A percentile compares a stretch with the other conserved stretches of the same genome.
Conservation (phyloP, 2,797 vertebrate genomes). For the Oceanodroma leucorhoa region DNA sequence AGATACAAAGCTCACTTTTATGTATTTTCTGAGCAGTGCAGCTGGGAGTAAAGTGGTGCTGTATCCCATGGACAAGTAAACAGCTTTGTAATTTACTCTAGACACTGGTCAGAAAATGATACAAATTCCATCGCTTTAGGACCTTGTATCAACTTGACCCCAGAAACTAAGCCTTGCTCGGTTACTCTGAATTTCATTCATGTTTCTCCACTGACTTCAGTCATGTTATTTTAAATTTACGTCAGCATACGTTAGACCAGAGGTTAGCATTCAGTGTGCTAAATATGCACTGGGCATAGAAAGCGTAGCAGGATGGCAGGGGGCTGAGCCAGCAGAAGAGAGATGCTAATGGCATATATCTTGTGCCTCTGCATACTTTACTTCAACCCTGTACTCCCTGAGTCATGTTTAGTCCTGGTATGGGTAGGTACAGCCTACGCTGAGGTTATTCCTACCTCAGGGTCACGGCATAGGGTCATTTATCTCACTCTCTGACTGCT, state of each 20-base stretch:
- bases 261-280: neutral
- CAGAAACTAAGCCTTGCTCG: neutral
- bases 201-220: neutral
- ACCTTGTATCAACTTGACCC: neutral
- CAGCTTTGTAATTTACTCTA: neutral
- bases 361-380: neutral
- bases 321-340: neutral
- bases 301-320: neutral
- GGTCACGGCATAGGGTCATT: neutral
- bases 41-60: neutral
- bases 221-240: neutral
- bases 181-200: neutral
- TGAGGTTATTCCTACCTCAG: neutral
- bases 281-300: neutral
- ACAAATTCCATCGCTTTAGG: neutral
- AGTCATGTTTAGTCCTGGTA: neutral
- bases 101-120: neutral
- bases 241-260: neutral
- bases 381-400: neutral
- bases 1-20: neutral
- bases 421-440: neutral
- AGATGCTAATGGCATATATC: neutral
- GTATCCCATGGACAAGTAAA: neutral
- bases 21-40: neutral
- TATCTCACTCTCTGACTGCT: neutral